Base-by-base conservation (phyloP, 1,140 invertebrate genomes). In the Brachionus angularis region DNA sequence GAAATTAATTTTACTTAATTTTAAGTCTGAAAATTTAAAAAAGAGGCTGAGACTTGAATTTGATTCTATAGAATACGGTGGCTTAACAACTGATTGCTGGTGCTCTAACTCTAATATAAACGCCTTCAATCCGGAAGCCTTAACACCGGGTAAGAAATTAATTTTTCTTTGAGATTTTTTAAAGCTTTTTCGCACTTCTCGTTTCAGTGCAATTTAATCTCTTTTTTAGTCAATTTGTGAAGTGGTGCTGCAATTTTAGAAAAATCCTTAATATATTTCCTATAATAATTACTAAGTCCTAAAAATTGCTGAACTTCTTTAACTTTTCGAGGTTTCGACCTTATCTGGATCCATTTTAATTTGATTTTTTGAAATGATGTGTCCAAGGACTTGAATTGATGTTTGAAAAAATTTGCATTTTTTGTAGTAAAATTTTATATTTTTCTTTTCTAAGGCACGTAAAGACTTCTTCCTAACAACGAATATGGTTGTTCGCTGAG, bases 201-300 rank as follows among this genome's bases (percentile, higher is more conserved):
- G 0, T 4, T 23, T 76, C 76, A 76, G 1, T 72, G 55, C 70
- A 72, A 76, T 5, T 10, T 12, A 8, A 12, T 23, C 25, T 71
- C 49, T 16, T 58, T 49, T 33, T 72, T 71, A 18, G 73, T 73
- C 8, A 77, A 69, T n/a, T 42, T 61, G 21, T 74, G 18, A 4
- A 77, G 23, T 8, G 76, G 73, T 46, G 72, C 44, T 10, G 58
- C 70, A 46, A 75, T 61, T 18, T 62, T 71, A 4, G 75, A 33
- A 47, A 53, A 75, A 33, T 76, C 29, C 1, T 49, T 61, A 12
- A 75, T 74, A 34, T 74, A 72, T 21, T 7, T 1, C 23, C 53
- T 33, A 10, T 64, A 36, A 23, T 74, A 74, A 23, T 73, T 75
- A 5, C 3, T 33, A 0, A 23, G 16, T 1, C 62, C 62, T 7